Conservation (phyloP, 2,113 vertebrate species). For the Phalacrocorax carbo region DNA sequence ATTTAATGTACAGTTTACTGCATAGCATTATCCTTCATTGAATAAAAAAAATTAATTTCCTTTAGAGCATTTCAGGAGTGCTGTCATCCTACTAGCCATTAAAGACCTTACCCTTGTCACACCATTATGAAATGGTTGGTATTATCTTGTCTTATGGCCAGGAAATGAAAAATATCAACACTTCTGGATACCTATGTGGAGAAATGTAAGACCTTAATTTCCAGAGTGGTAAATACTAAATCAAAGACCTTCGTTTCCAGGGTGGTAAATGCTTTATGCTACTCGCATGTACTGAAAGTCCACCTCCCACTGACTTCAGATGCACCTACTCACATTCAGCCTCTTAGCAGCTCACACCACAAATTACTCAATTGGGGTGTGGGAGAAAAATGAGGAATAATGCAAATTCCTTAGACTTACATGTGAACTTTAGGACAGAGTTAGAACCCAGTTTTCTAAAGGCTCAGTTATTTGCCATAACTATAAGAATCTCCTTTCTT, state of each 20-base stretch:
- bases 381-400: conserved; percentile 3
- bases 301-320: neutral
- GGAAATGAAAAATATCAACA: neutral
- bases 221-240: neutral
- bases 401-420: neutral
- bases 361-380: neutral
- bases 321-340: neutral
- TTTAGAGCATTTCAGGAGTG: neutral
- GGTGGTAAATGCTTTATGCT: neutral
- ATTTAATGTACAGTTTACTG: neutral
- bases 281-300: neutral
- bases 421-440: neutral
- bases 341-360: neutral
- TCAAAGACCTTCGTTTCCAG: neutral
- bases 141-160: neutral
- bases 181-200: neutral
- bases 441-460: neutral
- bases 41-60: neutral
- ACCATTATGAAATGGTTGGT: neutral
- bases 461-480: neutral
- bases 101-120: neutral
- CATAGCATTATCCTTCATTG: neutral
- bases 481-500: neutral
- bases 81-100: neutral
- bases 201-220: neutral